phyloP scores from a whole-genome alignment of 1,140 invertebrate genomes.

The Lordiphosa stackelbergi region DNA sequence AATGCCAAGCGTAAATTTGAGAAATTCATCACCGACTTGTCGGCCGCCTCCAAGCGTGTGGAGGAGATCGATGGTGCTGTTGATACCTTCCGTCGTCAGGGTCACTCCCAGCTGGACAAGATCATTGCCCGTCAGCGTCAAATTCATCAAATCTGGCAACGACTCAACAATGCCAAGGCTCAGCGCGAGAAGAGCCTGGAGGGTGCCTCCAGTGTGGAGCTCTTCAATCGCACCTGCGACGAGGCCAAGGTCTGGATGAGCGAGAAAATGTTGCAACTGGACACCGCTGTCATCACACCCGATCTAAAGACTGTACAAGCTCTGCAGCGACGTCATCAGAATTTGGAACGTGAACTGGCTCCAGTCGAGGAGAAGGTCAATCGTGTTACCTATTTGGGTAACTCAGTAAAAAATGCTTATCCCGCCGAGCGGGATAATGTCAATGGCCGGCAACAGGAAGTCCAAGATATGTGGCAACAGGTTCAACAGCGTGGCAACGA shows the following conservation, averaged over 20 bases:
- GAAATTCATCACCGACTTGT: conserved; percentile 96
- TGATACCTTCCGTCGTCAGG: conserved; percentile 88
- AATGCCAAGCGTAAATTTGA: conserved; percentile 96
- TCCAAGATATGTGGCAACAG: conserved; percentile 91
- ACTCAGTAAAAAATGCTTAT: conserved; percentile 92
- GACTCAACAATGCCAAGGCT: conserved; percentile 91
- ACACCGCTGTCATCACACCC: conserved; percentile 86
- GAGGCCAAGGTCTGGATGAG: conserved; percentile 96
- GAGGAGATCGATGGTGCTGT: conserved; percentile 93
- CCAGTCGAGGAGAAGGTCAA: conserved; percentile 93
- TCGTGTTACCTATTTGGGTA: conserved; percentile 88
- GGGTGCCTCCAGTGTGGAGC: conserved; percentile 94
- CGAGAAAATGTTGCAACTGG: conserved; percentile 92
- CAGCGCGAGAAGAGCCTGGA: conserved; percentile 94
- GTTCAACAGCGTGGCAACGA: conserved; percentile 91
- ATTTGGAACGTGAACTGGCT: conserved; percentile 92
- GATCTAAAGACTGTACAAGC: conserved; percentile 95
- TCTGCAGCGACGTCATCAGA: conserved; percentile 91
- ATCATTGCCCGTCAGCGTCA: conserved; percentile 89
- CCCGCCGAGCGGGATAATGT: conserved; percentile 93
- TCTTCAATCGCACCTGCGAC: conserved; percentile 95
- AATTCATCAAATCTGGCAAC: conserved; percentile 92
- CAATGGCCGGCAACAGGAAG: conserved; percentile 88
- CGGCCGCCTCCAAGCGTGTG: conserved; percentile 92
- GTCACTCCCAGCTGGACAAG: conserved; percentile 92